A percentile compares a stretch with the other conserved stretches of the same genome.
These are phyloP conservation scores for Tympanuchus pallidicinctus DNA, from an alignment of 2,113 vertebrate genomes.

Conservation along the genomic window DNA sequence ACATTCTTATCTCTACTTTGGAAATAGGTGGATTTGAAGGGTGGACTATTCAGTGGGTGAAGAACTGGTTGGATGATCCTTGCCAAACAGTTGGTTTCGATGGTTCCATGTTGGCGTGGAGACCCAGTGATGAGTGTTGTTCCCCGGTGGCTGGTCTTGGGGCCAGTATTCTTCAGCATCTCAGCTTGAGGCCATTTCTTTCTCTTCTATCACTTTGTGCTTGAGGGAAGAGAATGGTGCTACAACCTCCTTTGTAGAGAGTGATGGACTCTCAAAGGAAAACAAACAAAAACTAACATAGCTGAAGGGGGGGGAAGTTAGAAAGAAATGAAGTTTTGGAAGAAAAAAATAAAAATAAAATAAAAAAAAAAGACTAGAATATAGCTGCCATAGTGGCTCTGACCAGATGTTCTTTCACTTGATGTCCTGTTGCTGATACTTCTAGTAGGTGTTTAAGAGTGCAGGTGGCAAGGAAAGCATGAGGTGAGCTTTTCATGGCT, in stretches of 20 bases:
- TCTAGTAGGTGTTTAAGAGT: neutral
- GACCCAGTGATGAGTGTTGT: too few species aligned
- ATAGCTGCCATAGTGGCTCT: neutral
- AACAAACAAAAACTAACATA: neutral
- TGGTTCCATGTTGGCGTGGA: too few species aligned
- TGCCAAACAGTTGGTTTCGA: too few species aligned
- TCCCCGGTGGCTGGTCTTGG: too few species aligned
- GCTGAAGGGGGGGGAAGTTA: too few species aligned
- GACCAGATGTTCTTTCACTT: neutral
- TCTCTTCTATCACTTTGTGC: neutral
- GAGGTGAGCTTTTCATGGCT: neutral
- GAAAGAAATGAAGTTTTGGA: neutral
- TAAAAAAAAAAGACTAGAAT: accelerated
- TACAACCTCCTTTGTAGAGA: too few species aligned
- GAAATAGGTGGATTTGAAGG: too few species aligned
- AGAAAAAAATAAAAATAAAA: neutral
- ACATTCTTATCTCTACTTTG: too few species aligned
- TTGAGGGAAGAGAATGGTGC: neutral
- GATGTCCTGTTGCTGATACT: neutral
- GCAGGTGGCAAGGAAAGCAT: neutral
- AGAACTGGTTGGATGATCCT: too few species aligned
- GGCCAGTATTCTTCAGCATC: too few species aligned
- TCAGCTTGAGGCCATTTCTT: neutral
- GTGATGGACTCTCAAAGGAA: neutral
- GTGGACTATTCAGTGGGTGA: too few species aligned